These are phyloP conservation scores for Ochotona princeps DNA, from an alignment of 2,113 vertebrate species.

Conservation along the genomic window DNA sequence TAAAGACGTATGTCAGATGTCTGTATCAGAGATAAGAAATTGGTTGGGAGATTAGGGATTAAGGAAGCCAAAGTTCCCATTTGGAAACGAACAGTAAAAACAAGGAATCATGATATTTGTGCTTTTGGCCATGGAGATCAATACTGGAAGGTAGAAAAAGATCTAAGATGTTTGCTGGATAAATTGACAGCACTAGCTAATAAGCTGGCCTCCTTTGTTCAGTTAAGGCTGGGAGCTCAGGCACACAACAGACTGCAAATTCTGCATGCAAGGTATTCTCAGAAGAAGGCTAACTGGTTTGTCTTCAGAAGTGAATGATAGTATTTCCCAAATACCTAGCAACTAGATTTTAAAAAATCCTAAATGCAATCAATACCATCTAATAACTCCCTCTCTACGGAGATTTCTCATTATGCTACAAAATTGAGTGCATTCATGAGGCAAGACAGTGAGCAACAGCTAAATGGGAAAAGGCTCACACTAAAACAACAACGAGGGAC, in stretches of 20 bases:
- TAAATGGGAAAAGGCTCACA: not conserved
- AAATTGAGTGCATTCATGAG: constrained; percentile 19
- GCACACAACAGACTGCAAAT: not conserved
- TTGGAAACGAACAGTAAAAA: not conserved
- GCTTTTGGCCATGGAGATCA: not conserved
- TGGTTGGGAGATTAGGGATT: not conserved
- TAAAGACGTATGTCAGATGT: not conserved
- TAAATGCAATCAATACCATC: not conserved
- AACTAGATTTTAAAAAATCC: not conserved
- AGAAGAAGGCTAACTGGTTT: constrained; percentile 26
- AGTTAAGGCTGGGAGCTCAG: not conserved
- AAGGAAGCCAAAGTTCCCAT: not conserved
- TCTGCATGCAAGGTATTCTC: not conserved
- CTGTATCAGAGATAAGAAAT: not conserved
- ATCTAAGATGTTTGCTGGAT: not conserved
- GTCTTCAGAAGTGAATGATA: constrained; percentile 16
- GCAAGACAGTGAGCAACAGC: not conserved
- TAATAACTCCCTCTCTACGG: not conserved
- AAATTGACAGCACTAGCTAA: not conserved
- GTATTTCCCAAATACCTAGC: not conserved
- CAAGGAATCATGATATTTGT: not conserved
- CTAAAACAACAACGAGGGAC: not conserved
- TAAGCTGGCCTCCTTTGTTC: not conserved
- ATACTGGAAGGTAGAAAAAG: not conserved
- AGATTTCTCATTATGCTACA: constrained; percentile 11